A percentile compares a stretch with the other conserved stretches of the same genome.
Conservation (phyloP, 2,888 invertebrate genomes). For the Lepas anatifera region DNA sequence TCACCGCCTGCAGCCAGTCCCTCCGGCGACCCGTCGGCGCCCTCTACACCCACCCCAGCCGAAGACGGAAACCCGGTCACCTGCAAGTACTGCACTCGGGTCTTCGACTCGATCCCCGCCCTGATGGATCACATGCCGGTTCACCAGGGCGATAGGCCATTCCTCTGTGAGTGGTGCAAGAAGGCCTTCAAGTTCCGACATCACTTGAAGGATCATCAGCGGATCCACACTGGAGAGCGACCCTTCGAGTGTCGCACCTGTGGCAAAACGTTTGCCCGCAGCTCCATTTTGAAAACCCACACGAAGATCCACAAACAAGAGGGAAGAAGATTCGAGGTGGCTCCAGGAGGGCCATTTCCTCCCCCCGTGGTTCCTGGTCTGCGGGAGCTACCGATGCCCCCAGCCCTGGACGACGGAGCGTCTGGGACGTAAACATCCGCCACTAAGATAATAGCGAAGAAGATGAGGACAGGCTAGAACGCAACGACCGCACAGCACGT, state of each 20-base stretch:
- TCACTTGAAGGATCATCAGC: conserved; percentile 89
- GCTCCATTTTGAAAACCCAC: conserved; percentile 81
- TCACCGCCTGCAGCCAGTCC: too few relatives aligned
- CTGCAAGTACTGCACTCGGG: conserved; percentile 86
- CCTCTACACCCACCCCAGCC: not conserved
- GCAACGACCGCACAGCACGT: too few relatives aligned
- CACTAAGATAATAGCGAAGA: too few relatives aligned
- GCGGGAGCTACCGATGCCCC: too few relatives aligned
- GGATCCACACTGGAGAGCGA: conserved; percentile 81
- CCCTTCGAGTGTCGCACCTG: conserved; percentile 79
- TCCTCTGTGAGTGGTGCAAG: conserved; percentile 87
- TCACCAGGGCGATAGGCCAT: conserved; percentile 79
- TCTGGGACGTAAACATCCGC: too few relatives aligned
- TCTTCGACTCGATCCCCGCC: conserved; percentile 78
- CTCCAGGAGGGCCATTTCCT: too few relatives aligned
- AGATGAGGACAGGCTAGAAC: too few relatives aligned
- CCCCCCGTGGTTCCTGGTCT: too few relatives aligned
- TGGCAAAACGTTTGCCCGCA: conserved; percentile 80
- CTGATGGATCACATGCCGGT: conserved; percentile 77
- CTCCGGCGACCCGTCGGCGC: not conserved
- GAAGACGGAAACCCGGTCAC: conserved; percentile 31
- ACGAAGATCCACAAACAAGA: conserved; percentile 62
- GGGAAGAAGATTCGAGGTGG: not conserved
- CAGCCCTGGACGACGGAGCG: too few relatives aligned
- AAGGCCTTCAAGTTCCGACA: conserved; percentile 84